Base-by-base conservation (phyloP, 2,797 vertebrate genomes). In the Takifugu ocellatus region DNA sequence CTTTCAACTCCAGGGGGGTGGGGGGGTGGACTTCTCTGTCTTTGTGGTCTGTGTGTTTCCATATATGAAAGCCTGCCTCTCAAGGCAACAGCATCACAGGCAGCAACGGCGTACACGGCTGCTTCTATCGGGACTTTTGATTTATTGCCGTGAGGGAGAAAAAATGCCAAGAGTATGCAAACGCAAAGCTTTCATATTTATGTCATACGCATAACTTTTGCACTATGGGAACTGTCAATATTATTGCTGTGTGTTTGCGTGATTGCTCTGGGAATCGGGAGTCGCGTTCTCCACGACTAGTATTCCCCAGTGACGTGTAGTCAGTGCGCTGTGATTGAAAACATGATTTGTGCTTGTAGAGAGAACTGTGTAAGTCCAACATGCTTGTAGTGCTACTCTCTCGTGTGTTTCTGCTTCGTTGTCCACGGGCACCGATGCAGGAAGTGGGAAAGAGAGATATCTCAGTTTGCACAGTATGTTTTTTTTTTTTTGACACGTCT, bases 341-440 rank as follows among this genome's bases (percentile, higher is more conserved):
- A 83, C 79, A 84, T 81, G 86, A 89, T 84, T 84, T 84, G 78
- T 77, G 67, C 78, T 82, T 86, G 78, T 84, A 77, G 59, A 31
- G 71, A 78, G 66, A 59, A 21, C 61, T 56, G 78, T 78, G 68
- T 70, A 72, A 54, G 79, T 63, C 45, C 64, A 53, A 66, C 68
- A 70, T 61, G 74, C 71, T 68, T 70, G 72, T 58, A 64, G 27
- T 50, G 63, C 61, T 63, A 68, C 74, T 72, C 66, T 61, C 79
- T 79, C 78, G 72, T 75, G 78, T 59, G 61, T 74, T 61, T 59
- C 55, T 49, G 59, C 70, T 62, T 68, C 74, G 47, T 74, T 70
- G 44, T 68, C 60, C 59, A 43, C 70, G 79, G 75, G 68, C 76
- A 75, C 52, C 46, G 64, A 64, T 56, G 73, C 76, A 70, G 62